Evolutionary conservation across 1,140 invertebrate genomes (phyloP), one percentile per base, ranked within the genome.

Genomic region (Meloidogyne exigua): DNA sequence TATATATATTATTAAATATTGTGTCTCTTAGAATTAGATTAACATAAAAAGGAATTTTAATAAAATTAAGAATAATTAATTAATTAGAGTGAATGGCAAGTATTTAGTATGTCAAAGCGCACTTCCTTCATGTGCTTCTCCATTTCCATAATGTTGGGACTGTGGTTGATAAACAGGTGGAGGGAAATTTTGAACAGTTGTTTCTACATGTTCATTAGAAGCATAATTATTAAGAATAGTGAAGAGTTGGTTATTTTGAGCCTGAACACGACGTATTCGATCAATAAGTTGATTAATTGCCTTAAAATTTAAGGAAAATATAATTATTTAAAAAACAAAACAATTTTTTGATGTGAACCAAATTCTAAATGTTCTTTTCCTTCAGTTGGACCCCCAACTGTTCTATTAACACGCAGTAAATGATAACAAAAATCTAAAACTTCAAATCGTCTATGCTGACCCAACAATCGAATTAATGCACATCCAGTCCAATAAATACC

Each of bases 341-440:
- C 25, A 63, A 73, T 25, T 39, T 42, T 66, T 26, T 28, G 65
- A 12, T 36, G 28, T 57, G 57, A 65, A 12, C 42, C 28, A 21
- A 63, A 79, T 84, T 93, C 93, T 93, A 91, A 96, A 94, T 88
- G 96, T 96, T 87, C 95, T 94, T 89, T 97, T 95, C 0, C 97
- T 57, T 57, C 49, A 5, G 21, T 57, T 57, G 18, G 93, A 26
- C 11, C 70, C 11, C 42, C 76, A 69, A 89, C 96, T 0, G 97
- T 94, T 75, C 95, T 90, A 89, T 99, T 96, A 0, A 99, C 95
- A 81, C 94, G 89, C 28, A 98, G 90, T 84, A 99, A 94, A 87
- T 99, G 96, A 89, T 99, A 99, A 89, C 95, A 96, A 89, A 99
- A 98, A 89, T 99, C 97, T 32, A 99, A 91, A 13, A 95, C 95